Conservation (phyloP, 2,888 invertebrate genomes). For the Choristoneura rosaceana region DNA sequence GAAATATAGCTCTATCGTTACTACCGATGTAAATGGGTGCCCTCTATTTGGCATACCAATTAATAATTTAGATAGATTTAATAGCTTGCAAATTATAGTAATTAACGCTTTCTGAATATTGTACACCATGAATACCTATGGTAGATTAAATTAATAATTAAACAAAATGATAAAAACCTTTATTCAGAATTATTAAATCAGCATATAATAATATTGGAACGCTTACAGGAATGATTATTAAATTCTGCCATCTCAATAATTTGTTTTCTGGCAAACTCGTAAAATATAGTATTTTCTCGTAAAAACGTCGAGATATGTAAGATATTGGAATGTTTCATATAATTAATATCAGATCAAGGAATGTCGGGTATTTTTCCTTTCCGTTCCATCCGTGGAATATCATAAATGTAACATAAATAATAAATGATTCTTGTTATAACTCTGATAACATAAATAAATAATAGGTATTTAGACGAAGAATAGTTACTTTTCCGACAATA, state of each 20-base stretch:
- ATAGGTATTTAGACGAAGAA: background rate
- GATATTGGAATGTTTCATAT: constrained; percentile 17
- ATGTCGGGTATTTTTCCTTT: constrained; percentile 4
- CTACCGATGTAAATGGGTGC: too few relatives aligned
- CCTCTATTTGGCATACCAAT: too few relatives aligned
- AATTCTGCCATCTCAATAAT: background rate
- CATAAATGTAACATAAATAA: constrained; percentile 14
- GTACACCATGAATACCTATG: too few relatives aligned
- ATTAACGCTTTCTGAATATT: too few relatives aligned
- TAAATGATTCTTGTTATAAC: constrained; percentile 5
- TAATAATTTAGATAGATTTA: too few relatives aligned
- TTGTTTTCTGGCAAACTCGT: background rate
- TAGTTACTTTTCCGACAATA: background rate
- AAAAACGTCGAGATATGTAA: constrained; percentile 1
- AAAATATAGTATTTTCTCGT: background rate
- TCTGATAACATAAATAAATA: constrained; percentile 8
- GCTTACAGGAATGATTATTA: background rate
- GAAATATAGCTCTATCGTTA: too few relatives aligned
- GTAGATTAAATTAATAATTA: too few relatives aligned
- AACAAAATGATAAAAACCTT: too few relatives aligned
- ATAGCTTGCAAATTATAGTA: too few relatives aligned
- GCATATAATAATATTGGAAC: too few relatives aligned
- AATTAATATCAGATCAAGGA: constrained; percentile 20
- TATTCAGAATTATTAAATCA: too few relatives aligned
- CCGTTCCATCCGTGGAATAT: background rate